Percentiles rank a stretch among this genome's conserved stretches.
These are phyloP conservation scores for Uropetala carovei DNA, from an alignment of 2,888 invertebrate genomes.

Conservation along the genomic window DNA sequence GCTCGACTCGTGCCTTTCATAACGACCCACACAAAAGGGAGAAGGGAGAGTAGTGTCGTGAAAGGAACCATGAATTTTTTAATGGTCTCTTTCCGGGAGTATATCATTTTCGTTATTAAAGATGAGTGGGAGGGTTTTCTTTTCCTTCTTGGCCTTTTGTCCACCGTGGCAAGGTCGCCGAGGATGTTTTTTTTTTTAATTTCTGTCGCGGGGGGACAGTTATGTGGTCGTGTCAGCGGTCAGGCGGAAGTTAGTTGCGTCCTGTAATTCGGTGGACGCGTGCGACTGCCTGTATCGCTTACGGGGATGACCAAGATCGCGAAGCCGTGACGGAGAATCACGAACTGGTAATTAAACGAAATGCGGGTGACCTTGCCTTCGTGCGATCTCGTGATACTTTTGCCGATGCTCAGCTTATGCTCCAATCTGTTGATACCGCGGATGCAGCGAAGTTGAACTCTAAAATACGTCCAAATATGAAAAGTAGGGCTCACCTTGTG, in stretches of 20 bases:
- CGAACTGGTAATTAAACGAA: not conserved
- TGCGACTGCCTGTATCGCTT: not conserved
- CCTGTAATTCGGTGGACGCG: not conserved
- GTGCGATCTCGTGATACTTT: not conserved
- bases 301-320: not conserved
- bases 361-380: not conserved
- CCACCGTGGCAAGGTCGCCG: not conserved
- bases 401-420: not conserved
- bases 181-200: not conserved
- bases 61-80: conserved; percentile 39
- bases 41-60: not conserved
- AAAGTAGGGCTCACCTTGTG: no score
- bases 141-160: not conserved
- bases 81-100: conserved; percentile 32
- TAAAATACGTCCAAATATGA: no score
- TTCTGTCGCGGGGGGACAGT: no score
- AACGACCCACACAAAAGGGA: not conserved
- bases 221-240: not conserved
- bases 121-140: not conserved
- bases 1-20: not conserved
- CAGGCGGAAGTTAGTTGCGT: not conserved
- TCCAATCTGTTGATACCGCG: no score
- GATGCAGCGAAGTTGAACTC: no score
- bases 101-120: not conserved
- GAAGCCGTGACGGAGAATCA: not conserved